Percentiles rank a stretch among this genome's conserved stretches.
Conservation (phyloP, 1,140 invertebrate species). For the Semibalanus balanoides region DNA sequence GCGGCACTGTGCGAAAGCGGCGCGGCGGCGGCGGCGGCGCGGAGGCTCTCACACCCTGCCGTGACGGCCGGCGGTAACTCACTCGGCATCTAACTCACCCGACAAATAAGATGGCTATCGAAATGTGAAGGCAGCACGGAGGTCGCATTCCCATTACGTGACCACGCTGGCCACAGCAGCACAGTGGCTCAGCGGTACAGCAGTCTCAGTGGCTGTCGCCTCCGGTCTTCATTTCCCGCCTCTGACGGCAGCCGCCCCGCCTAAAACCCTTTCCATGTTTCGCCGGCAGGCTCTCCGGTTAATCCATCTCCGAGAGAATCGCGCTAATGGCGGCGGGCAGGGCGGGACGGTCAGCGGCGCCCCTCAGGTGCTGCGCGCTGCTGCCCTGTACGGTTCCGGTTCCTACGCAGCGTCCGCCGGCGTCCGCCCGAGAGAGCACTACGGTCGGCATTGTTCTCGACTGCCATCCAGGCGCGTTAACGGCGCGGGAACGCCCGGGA, state of each 20-base stretch:
- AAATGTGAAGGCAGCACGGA: neutral
- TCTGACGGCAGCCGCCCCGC: no score
- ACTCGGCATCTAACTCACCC: neutral
- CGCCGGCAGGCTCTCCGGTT: neutral
- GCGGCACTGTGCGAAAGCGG: neutral
- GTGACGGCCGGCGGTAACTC: neutral
- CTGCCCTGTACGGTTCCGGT: neutral
- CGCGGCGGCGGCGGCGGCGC: no score
- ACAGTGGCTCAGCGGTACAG: no score
- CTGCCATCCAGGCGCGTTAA: no score
- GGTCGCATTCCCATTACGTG: no score
- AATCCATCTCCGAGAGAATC: neutral
- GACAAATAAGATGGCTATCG: neutral
- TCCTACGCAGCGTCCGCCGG: neutral
- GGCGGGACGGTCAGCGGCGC: no score
- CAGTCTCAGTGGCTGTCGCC: no score
- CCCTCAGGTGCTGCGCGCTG: neutral
- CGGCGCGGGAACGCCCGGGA: no score
- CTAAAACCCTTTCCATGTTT: neutral
- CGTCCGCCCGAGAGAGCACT: no score
- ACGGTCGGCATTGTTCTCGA: no score
- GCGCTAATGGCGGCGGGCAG: neutral
- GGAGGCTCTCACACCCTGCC: neutral
- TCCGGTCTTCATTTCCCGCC: neutral
- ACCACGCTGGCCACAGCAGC: no score